These are phyloP conservation scores for Anthoptus insignis DNA, from an alignment of 2,888 invertebrate species.

Conservation along the genomic window DNA sequence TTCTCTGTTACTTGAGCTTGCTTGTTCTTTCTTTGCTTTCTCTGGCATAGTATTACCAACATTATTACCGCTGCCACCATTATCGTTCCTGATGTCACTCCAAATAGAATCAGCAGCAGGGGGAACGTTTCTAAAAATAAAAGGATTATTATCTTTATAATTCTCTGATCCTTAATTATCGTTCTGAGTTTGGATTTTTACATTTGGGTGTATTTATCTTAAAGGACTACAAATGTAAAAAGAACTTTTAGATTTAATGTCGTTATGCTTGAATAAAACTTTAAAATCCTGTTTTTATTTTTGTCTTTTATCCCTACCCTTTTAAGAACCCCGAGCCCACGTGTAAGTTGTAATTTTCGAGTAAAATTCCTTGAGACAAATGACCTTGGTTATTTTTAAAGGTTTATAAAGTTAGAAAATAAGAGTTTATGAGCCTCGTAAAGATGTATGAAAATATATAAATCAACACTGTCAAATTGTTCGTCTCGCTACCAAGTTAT, in stretches of 20 bases:
- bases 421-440: not conserved
- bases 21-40: conserved; percentile 88
- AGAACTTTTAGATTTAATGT: not conserved
- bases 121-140: conserved; percentile 91
- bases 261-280: no score
- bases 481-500: not conserved
- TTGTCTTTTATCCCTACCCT: no score
- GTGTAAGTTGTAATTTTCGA: no score
- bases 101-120: conserved; percentile 93
- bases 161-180: conserved; percentile 2
- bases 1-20: conserved; percentile 83
- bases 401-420: not conserved
- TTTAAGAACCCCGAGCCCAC: no score
- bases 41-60: conserved; percentile 94
- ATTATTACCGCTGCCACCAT: conserved; percentile 94
- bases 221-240: not conserved
- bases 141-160: conserved; percentile 27
- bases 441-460: not conserved
- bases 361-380: no score
- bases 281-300: no score
- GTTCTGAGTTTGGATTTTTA: not conserved
- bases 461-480: not conserved
- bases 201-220: not conserved
- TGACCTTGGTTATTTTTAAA: not conserved
- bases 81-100: conserved; percentile 95